Base-by-base conservation (phyloP, 2,888 invertebrate genomes). In the Hypomecis atomaria region DNA sequence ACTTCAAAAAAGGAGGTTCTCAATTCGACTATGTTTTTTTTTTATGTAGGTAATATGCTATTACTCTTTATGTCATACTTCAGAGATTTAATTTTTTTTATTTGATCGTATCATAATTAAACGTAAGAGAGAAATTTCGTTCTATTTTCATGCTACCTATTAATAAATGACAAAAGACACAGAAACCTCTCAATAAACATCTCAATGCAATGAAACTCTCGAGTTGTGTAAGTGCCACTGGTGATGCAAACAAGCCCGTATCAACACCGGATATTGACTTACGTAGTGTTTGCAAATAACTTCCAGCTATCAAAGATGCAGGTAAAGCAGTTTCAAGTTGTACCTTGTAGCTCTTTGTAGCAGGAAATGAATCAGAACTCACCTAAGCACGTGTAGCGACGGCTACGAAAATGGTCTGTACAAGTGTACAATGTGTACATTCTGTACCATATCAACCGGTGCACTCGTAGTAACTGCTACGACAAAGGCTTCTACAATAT, bases 251-350 rank as follows among this genome's bases (percentile, higher is more conserved):
- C 62, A 34, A 50, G n/a, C 13, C 10, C 10, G 13, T 13, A 40
- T 33, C 62, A 48, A 48, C 43, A 48, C 45, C 36, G 62, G 53
- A 58, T 53, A 58, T 45, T 52, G n/a, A 34, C 40, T 52, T 45
- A 42, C 52, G 45, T 52, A 56, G 40, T 9, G 48, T 11, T 58
- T 23, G 52, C 53, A 58, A 62, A 52, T 52, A 52, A 37, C 57
- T 42, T 37, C 23, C 53, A 11, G 40, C 49, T 55, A 40, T 56
- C 36, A 38, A 11, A 56, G 44, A 7, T 9, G n/a, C 50, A 1
- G 47, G 53, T 57, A 47, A 48, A 53, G 37, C 34, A 63, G 53
- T 62, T 62, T 42, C 45, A 38, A 63, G 23, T 48, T 52, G 47
- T 53, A 42, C 37, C 42, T 62, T 56, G 38, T 40, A 45, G 47